Base-by-base conservation (phyloP, 2,888 invertebrate genomes). In the Drosophila neutralis region DNA sequence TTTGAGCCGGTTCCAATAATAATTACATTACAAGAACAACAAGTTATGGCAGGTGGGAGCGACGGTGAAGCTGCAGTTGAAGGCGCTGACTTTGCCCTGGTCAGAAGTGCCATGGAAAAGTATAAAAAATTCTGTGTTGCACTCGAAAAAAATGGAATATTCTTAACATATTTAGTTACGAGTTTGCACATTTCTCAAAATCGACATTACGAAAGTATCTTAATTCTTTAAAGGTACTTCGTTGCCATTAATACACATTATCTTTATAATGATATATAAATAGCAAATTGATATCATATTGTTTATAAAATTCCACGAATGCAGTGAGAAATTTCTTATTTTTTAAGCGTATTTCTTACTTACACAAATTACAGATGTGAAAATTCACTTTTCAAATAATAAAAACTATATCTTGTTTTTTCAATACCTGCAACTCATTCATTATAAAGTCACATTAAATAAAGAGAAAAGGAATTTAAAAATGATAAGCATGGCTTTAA, bases 1-100 rank as follows among this genome's bases (percentile, higher is more conserved):
- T 24, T 13, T 38, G 18, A 72, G 72, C 74, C 67, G 72, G 75
- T 79, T 82, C 73, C 67, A 66, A 77, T 87, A 87, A 89, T 84
- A 87, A 87, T 84, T 83, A 63, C 87, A 87, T 84, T 83, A 63
- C 87, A 76, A 77, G 64, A 65, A 79, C 57, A 77, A 77, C 70
- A 64, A 81, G 80, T 82, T 87, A 82, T 89, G 82, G 83, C 83
- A 83, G 83, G 72, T 82, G 79, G 81, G 73, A 60, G 54, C 42
- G 45, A 57, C 45, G 57, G 15, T 29, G 42, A 29, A 57, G n/a
- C 56, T 21, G 21, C 49, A 57, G 24, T 15, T 61, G 29, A 38
- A 51, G 58, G 15, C 35, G 52, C 10, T 51, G 45, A 35, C 27
- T 60, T 7, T 29, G 59, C 59, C 52, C 58, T 69, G 67, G 13